Evolutionary conservation across 2,888 invertebrate genomes (phyloP).

Genomic region (Plebejus anna): DNA sequence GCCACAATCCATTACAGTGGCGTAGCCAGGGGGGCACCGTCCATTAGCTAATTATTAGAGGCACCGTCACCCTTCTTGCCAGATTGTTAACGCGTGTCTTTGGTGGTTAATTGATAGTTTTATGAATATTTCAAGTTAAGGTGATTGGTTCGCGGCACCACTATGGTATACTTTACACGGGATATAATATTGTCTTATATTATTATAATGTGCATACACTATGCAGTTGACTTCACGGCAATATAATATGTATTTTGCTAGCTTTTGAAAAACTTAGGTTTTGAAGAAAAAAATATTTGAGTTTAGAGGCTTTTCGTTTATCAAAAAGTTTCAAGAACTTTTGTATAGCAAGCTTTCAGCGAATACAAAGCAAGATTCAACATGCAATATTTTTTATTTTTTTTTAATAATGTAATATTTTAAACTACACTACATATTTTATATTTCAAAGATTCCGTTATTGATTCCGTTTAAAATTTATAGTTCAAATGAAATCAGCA

Average conservation of each 20-base stretch:
- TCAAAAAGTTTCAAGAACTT: no score
- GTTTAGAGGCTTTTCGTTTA: no score
- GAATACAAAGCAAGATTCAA: no score
- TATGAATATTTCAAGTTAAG: conserved; percentile 17
- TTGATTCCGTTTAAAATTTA: background rate
- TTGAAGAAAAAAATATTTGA: no score
- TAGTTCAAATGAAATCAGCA: background rate
- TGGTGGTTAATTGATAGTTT: conserved; percentile 63
- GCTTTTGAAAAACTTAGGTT: no score
- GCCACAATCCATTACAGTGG: conserved; percentile 68
- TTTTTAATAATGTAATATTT: no score
- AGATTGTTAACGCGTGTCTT: conserved; percentile 68
- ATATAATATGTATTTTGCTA: no score
- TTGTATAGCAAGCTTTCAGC: no score
- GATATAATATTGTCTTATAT: no score
- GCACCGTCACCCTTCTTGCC: conserved; percentile 68
- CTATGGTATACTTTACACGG: background rate
- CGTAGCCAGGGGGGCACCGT: conserved; percentile 43
- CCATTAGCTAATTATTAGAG: conserved; percentile 78
- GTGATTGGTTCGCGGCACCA: background rate
- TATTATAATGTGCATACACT: no score
- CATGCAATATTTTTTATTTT: no score
- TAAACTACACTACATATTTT: background rate
- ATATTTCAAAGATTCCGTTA: background rate
- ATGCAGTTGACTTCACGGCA: no score